These are phyloP conservation scores for Ecliptopera silaceata DNA, from an alignment of 2,888 invertebrate species.

Conservation along the genomic window DNA sequence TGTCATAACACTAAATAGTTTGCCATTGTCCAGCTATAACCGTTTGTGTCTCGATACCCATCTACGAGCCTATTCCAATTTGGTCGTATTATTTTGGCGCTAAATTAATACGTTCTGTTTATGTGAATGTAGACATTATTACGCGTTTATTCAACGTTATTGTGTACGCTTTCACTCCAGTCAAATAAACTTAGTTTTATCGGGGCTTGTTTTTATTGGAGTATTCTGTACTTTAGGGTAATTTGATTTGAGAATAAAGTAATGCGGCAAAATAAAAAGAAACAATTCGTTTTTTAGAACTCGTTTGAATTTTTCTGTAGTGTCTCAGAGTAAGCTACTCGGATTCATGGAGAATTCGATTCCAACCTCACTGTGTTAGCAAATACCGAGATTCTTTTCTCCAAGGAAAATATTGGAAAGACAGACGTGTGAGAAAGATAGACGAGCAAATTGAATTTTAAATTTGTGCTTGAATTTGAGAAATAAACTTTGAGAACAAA, in stretches of 20 bases:
- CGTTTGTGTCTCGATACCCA: constrained; percentile 30
- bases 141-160: neutral
- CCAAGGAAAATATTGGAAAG: constrained; percentile 33
- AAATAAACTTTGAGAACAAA: constrained; percentile 24
- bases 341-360: constrained; percentile 33
- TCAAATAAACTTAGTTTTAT: neutral
- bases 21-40: constrained; percentile 36
- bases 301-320: neutral
- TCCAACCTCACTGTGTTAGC: constrained; percentile 26
- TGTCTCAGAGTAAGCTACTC: constrained; percentile 21
- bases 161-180: neutral
- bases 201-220: neutral
- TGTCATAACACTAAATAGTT: constrained; percentile 48
- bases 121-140: constrained; percentile 10
- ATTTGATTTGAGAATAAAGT: neutral
- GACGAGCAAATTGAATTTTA: constrained; percentile 33
- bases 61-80: constrained; percentile 32
- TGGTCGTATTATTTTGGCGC: constrained; percentile 30
- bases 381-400: constrained; percentile 28
- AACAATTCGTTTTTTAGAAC: neutral
- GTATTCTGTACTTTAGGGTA: no score
- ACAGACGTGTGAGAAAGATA: constrained; percentile 30
- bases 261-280: neutral
- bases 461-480: constrained; percentile 26
- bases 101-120: constrained; percentile 31